Evolutionary conservation across 2,888 invertebrate genomes (phyloP), one percentile per base, ranked within the genome.

Genomic region (Apoda limacodes): DNA sequence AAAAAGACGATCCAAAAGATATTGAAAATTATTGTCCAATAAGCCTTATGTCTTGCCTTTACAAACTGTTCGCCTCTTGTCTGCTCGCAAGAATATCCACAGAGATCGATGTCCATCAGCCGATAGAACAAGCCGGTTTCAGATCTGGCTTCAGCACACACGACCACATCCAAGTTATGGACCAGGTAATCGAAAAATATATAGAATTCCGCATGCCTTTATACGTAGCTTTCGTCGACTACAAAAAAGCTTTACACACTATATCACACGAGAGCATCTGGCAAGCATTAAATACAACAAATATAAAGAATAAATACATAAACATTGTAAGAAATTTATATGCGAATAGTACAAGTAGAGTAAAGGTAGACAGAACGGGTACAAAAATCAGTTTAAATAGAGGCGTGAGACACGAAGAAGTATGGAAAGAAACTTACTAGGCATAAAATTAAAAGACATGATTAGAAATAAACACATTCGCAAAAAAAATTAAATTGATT

Each of bases 1-100:
- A 44, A 37, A 46, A 46, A 35, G 45, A 42, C 2, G 36, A 46
- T 23, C 37, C 44, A n/a, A 14, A 35, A 3, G 38, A 46, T 15
- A 40, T 44, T 19, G 7, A 6, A 2, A 33, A 33, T 9, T 33
- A 33, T 10, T 20, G 33, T 1, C 24, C 33, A 2, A 33, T 33
- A 10, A 30, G 30, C 25, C 25, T 25, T 10, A 25, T 25, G 25
- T 11, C 25, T 6, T 25, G 25, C 13, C 25, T 25, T 5, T 37
- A 34, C 13, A 37, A 37, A 15, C 20, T 37, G 2, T 37, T 37
- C 19, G 33, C 37, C 12, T 31, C 37, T 2, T 34, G 31, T 6
- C 15, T 37, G 10, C 14, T 34, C 1, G 25, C 25, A 17, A 28
- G 29, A 21, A 11, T 30, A 13, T 22, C 30, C 17, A 3, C 21